These are phyloP conservation scores for Chaetoderma sp. DNA, from an alignment of 2,888 invertebrate genomes.

Conservation along the genomic window DNA sequence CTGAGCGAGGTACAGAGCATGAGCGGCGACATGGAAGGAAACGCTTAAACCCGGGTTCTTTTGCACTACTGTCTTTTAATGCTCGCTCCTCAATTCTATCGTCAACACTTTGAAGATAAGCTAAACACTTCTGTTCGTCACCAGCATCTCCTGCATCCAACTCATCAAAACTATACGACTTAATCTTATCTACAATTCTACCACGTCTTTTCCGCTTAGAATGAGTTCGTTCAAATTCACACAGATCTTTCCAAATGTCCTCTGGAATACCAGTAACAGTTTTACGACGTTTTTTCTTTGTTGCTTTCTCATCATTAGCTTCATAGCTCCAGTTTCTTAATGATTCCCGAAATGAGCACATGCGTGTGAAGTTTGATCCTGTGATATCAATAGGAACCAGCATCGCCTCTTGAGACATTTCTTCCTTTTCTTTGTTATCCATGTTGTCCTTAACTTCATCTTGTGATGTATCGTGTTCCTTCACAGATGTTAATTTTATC, in stretches of 20 bases:
- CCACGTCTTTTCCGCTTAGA: neutral
- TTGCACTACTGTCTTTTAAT: constrained; percentile 46
- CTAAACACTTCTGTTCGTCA: constrained; percentile 51
- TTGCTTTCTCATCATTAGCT: constrained; percentile 2
- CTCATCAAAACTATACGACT: constrained; percentile 59
- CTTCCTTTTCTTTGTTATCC: constrained; percentile 34
- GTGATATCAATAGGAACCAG: constrained; percentile 90
- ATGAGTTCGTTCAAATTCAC: constrained; percentile 47
- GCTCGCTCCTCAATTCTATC: constrained; percentile 54
- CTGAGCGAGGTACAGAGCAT: constrained; percentile 55
- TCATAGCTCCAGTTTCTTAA: constrained; percentile 68
- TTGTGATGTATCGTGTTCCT: constrained; percentile 52
- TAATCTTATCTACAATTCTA: constrained; percentile 37
- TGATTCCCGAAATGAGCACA: constrained; percentile 88
- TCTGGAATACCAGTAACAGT: constrained; percentile 60
- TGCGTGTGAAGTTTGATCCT: constrained; percentile 87
- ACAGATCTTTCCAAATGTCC: constrained; percentile 54
- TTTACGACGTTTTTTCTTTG: constrained; percentile 45
- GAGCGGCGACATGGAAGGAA: constrained; percentile 56
- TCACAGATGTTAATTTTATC: constrained; percentile 31
- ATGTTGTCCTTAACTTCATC: constrained; percentile 41
- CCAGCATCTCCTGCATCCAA: constrained; percentile 40
- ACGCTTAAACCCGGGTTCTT: constrained; percentile 47
- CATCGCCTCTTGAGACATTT: constrained; percentile 76
- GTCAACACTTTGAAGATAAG: constrained; percentile 58